Evolutionary conservation across 1,140 invertebrate genomes (phyloP), one percentile per base, ranked within the genome.

Genomic region (Zaprionus vittiger): DNA sequence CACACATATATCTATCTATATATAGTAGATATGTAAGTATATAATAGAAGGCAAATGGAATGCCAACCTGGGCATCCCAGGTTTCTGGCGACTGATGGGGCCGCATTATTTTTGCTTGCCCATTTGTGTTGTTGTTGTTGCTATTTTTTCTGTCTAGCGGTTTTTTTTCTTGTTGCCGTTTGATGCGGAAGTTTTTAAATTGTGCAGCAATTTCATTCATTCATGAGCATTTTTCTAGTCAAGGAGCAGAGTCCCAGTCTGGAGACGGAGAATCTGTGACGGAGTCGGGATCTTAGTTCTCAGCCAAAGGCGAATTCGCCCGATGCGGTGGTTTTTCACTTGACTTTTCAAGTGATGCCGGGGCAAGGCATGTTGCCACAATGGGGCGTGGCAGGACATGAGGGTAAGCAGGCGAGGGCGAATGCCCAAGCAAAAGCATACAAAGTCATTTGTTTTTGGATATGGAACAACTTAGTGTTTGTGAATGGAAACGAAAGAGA

Each of bases 151-250:
- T 69, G 37, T 78, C 17, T 17, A 17, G n/a, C n/a, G n/a, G 26
- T 28, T 52, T 73, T 38, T 83, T 38, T 83, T 81, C 47, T 86
- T 81, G 62, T 76, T 85, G 79, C 61, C 55, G 47, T 28, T 57
- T 72, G 82, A 85, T 78, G 82, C 82, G 82, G 82, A 85, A 85
- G 82, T 85, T 85, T 81, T 85, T 85, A 85, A 84, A 84, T 81
- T 81, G 82, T 81, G 82, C 82, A 85, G 82, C 61, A 81, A 71
- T 71, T 81, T 85, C 65, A 79, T 81, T 81, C 82, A 79, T 85
- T 82, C 79, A 76, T 65, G 57, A 85, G 61, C 41, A 62, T 76
- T 73, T 81, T 73, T 79, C 54, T 65, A 52, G 54, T 49, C 9
- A 26, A 28, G 26, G 12, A 15, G 54, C 54, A 20, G 4, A 69